phyloP scores from a whole-genome alignment of 2,797 vertebrate genomes.

The Dallia pectoralis region DNA sequence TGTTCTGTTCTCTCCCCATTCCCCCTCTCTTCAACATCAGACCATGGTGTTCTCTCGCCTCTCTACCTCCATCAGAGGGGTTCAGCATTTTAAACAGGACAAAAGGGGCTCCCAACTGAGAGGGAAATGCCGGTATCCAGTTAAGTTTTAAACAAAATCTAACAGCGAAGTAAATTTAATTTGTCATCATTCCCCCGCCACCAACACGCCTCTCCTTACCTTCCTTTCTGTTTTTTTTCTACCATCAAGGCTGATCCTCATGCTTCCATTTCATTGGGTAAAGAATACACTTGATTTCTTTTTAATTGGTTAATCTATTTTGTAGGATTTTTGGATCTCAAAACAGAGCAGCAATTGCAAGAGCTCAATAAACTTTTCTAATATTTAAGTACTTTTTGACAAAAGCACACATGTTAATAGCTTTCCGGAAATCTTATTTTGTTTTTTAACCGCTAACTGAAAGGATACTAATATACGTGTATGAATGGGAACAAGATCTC shows the following conservation, averaged over 20 bases:
- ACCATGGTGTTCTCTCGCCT: slow-evolving; percentile 12
- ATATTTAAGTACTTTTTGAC: slow-evolving; percentile 15
- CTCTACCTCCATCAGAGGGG: not conserved
- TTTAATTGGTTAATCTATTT: not conserved
- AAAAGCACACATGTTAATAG: slow-evolving; percentile 11
- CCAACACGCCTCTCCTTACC: not conserved
- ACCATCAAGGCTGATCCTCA: not conserved
- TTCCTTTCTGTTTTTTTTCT: slow-evolving; percentile 6
- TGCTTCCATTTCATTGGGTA: not conserved
- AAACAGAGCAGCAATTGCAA: slow-evolving; percentile 17
- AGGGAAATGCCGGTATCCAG: slow-evolving; percentile 3
- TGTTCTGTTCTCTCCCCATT: slow-evolving; percentile 22
- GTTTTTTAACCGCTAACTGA: slow-evolving; percentile 12
- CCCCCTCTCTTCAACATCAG: slow-evolving; percentile 8
- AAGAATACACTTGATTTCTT: slow-evolving; percentile 1
- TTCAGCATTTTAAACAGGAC: slow-evolving; percentile 2
- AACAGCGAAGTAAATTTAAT: slow-evolving; percentile 1
- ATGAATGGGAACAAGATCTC: not conserved
- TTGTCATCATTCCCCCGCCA: not conserved
- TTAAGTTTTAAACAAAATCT: slow-evolving; percentile 10
- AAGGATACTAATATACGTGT: not conserved
- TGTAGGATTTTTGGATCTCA: not conserved
- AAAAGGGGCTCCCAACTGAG: slow-evolving; percentile 6
- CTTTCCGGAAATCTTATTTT: slow-evolving; percentile 12
- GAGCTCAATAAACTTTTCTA: slow-evolving; percentile 11